These are phyloP conservation scores for Mactra quadrangularis DNA, from an alignment of 1,140 invertebrate species.

Conservation along the genomic window DNA sequence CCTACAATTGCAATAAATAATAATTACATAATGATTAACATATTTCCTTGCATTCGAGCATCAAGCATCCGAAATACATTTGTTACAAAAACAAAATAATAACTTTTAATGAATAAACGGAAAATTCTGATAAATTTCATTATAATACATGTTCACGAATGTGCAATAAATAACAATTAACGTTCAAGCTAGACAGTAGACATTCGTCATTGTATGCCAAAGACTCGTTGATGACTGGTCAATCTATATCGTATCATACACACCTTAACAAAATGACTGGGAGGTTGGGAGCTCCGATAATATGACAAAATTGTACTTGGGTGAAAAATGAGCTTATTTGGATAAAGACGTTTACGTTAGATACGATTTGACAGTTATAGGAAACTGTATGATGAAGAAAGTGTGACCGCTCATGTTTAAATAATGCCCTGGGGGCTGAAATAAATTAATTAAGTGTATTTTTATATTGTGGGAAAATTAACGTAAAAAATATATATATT, in stretches of 20 bases:
- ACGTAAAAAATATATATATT: background rate
- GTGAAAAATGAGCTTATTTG: conserved; percentile 45
- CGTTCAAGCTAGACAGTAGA: conserved; percentile 20
- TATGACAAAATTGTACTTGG: conserved; percentile 49
- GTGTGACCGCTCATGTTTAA: conserved; percentile 49
- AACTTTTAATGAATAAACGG: too few relatives aligned
- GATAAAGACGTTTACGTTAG: conserved; percentile 40
- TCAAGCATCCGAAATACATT: too few relatives aligned
- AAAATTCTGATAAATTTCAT: too few relatives aligned
- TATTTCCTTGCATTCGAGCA: too few relatives aligned
- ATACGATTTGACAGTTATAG: conserved; percentile 62
- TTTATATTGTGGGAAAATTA: too few relatives aligned
- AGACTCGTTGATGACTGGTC: conserved; percentile 31
- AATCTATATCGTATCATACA: conserved; percentile 38
- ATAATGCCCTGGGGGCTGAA: conserved; percentile 12
- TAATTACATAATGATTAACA: too few relatives aligned
- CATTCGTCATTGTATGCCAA: conserved; percentile 47
- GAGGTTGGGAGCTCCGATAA: conserved; percentile 32
- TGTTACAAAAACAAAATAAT: too few relatives aligned
- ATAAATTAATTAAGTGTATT: background rate
- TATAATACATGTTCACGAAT: background rate
- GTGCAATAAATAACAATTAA: conserved; percentile 43
- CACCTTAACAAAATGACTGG: conserved; percentile 24
- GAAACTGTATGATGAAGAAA: conserved; percentile 42
- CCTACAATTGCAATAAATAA: too few relatives aligned